Evolutionary conservation across 2,797 vertebrate genomes (phyloP), one percentile per base, ranked within the genome.

Genomic region (Tapera naevia): DNA sequence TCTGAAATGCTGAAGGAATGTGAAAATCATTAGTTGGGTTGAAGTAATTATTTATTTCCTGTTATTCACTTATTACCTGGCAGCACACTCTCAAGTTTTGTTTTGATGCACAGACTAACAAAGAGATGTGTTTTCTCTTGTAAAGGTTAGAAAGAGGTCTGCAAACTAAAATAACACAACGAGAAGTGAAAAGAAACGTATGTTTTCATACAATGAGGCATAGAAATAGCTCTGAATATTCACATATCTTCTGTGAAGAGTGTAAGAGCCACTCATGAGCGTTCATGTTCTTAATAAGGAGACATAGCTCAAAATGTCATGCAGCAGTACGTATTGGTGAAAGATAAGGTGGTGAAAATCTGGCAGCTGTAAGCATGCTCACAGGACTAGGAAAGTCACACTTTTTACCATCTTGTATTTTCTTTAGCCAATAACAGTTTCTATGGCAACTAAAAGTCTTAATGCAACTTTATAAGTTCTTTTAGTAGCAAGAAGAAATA

Each of bases 391-490:
- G n/a, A 33, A 65, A 80, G 57, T 83, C 86, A 72, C 56, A 21
- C 45, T 76, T 91, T 23, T 85, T 82, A 13, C 48, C 74, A 45
- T 91, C 71, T 91, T 93, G 60, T 97, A 95, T 97, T 97, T 97
- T 97, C 86, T 94, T 97, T 83, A 93, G 94, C 86, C 91, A 94
- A 93, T 95, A 97, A 93, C 94, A 95, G 98, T 98, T 98, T 97
- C 98, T 98, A 98, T 98, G 98, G 98, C 97, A 98, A 98, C 97
- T 67, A 89, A 97, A n/a, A 97, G 94, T 92, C 95, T 97, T 97
- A 96, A 96, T 94, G 96, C 96, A 97, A 95, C 96, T 71, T 39
- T 86, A 1, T 79, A 62, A 91, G 61, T 95, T 93, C 87, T 96
- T 96, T 94, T 95, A 89, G 93, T 86, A 94, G 92, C 24, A 8